Percentiles rank a stretch among this genome's conserved stretches.
These are phyloP conservation scores for Erythrocercus mccallii DNA, from an alignment of 2,113 vertebrate genomes.

Conservation along the genomic window DNA sequence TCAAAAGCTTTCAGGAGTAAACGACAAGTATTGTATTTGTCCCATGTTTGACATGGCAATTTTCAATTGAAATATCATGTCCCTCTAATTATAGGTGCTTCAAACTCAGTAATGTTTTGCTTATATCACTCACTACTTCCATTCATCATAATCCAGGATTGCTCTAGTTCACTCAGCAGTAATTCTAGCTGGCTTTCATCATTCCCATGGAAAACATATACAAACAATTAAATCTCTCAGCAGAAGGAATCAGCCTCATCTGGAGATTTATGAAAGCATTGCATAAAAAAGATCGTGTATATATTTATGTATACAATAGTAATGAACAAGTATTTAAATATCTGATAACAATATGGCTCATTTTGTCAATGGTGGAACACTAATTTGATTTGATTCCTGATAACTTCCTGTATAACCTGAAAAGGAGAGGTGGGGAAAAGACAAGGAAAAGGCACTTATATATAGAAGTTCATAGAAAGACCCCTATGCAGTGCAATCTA, in stretches of 20 bases:
- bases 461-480: not conserved
- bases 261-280: not conserved
- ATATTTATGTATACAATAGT: not conserved
- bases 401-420: not conserved
- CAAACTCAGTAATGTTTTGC: constrained; percentile 3
- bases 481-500: not conserved
- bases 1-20: not conserved
- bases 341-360: not conserved
- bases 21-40: not conserved
- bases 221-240: constrained; percentile 47
- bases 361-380: not conserved
- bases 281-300: not conserved
- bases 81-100: constrained; percentile 6
- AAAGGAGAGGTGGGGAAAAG: not conserved
- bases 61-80: not conserved
- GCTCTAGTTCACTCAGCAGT: not conserved
- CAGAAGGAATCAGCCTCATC: constrained; percentile 1
- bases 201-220: constrained; percentile 6
- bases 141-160: constrained; percentile 38
- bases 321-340: not conserved
- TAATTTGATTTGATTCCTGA: not conserved
- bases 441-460: not conserved
- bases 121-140: constrained; percentile 1
- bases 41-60: not conserved
- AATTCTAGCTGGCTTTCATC: constrained; percentile 52